Evolutionary conservation across 2,797 vertebrate genomes (phyloP), one percentile per base, ranked within the genome.

Genomic region (Spinibarbus caldwelli): DNA sequence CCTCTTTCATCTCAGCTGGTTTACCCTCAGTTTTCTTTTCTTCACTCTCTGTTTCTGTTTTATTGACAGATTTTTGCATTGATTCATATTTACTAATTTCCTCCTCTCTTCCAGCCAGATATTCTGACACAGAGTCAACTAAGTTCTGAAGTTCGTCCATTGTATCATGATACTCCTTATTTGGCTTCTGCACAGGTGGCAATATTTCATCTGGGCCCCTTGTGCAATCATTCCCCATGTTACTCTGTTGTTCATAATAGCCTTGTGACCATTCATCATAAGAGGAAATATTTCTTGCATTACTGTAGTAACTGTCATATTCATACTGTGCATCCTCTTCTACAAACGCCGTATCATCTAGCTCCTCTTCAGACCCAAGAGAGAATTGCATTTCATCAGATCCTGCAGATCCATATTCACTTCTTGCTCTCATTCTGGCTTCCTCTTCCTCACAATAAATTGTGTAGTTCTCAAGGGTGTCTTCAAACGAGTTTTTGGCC

Each of bases 21-120:
- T 91, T 90, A 23, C 45, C 75, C 62, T 92, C 89, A 45, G 45
- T 23, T 47, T 87, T 75, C 5, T 79, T 87, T 52, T 52, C 57
- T 86, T 91, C 91, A 73, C 9, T 17, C 19, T 57, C 77, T 62
- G 86, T 87, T 90, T 87, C 80, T n/a, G 66, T 47, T 86, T 88
- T 87, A 89, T 79, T 34, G 38, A 43, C 88, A n/a, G 91, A 90
- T 91, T 95, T 94, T 62, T 96, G 92, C 82, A 97, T 85, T 0
- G 94, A 90, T 90, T 96, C 95, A 89, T 96, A 97, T 84, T 94
- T 97, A 81, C 94, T 98, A 79, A 99, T 96, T 93, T 99, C 98
- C 88, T 99, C 96, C 91, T 99, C 98, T 89, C 99, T 99, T 87
- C 97, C 96, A 80, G 96, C 96, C 86, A 99, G 93, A 89, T 99